These are phyloP conservation scores for Caenorhabditis wallacei DNA, from an alignment of 2,888 invertebrate species.

Conservation along the genomic window DNA sequence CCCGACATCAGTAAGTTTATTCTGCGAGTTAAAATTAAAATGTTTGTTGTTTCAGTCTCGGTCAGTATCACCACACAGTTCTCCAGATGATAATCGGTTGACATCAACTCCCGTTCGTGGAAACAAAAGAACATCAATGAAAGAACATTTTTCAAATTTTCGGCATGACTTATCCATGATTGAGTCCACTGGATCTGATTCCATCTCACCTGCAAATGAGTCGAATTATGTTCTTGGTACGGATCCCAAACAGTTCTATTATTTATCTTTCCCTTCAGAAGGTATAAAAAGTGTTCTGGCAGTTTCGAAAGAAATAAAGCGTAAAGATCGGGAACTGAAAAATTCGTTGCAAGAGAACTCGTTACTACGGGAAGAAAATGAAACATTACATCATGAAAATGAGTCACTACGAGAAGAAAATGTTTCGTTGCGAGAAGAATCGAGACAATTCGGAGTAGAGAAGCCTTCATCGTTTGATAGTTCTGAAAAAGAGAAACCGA, in stretches of 20 bases:
- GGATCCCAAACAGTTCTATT: conserved; percentile 1
- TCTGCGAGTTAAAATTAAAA: too few relatives aligned
- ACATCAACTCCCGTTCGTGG: conserved; percentile 52
- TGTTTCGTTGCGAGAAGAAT: conserved; percentile 15
- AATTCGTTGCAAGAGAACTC: conserved; percentile 4
- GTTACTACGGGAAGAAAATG: conserved; percentile 13
- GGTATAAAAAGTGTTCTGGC: conserved; percentile 35
- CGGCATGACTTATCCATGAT: conserved; percentile 26
- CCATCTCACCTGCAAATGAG: conserved; percentile 3
- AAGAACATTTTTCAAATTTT: conserved; percentile 13
- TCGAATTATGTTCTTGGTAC: conserved; percentile 20
- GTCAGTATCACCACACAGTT: conserved; percentile 23
- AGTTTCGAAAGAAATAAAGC: conserved; percentile 40
- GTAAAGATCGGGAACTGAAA: neutral
- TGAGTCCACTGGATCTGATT: conserved; percentile 11
- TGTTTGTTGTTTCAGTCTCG: conserved; percentile 42
- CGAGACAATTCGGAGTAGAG: conserved; percentile 14
- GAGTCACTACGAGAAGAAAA: conserved; percentile 40
- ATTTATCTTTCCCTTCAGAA: conserved; percentile 29
- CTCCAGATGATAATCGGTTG: conserved; percentile 14
- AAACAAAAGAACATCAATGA: conserved; percentile 6
- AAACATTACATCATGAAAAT: conserved; percentile 35
- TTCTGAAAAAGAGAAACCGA: neutral
- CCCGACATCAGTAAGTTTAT: conserved; percentile 28
- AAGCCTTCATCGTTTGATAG: neutral